Evolutionary conservation across 1,140 invertebrate species (phyloP).

Genomic region (Lordiphosa collinella): DNA sequence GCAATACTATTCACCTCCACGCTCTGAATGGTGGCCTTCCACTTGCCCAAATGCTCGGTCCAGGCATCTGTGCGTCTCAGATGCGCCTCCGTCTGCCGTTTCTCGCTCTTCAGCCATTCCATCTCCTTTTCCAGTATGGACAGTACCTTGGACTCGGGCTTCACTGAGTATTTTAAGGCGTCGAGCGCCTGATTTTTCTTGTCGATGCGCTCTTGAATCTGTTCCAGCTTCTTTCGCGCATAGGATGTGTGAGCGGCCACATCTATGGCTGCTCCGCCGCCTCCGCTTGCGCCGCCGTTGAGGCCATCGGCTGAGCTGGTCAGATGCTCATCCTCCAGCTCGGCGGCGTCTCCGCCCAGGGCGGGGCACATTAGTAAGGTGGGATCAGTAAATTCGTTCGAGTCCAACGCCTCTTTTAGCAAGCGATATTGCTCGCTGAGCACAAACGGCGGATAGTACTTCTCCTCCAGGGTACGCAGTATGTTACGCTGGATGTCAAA

Average conservation of each 20-base stretch:
- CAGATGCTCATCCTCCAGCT: slow-evolving; percentile 66
- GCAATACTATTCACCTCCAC: slow-evolving; percentile 83
- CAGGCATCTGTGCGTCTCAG: slow-evolving; percentile 92
- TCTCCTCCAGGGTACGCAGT: slow-evolving; percentile 88
- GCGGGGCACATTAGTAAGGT: slow-evolving; percentile 60
- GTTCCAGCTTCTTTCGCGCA: slow-evolving; percentile 89
- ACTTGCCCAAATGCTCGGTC: slow-evolving; percentile 92
- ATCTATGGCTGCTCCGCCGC: slow-evolving; percentile 81
- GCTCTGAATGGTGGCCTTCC: slow-evolving; percentile 90
- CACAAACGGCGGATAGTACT: slow-evolving; percentile 93
- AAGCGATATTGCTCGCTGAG: slow-evolving; percentile 91
- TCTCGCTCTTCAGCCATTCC: slow-evolving; percentile 88
- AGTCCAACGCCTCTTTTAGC: slow-evolving; percentile 86
- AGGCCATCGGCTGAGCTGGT: slow-evolving; percentile 52
- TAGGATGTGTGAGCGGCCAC: slow-evolving; percentile 91
- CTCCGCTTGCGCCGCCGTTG: slow-evolving; percentile 20
- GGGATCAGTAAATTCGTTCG: slow-evolving; percentile 82
- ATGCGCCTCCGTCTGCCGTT: slow-evolving; percentile 89
- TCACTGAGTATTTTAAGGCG: slow-evolving; percentile 86
- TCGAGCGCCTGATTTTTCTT: slow-evolving; percentile 90
- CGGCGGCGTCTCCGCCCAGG: slow-evolving; percentile 19
- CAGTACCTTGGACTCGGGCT: slow-evolving; percentile 88
- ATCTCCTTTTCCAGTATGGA: slow-evolving; percentile 90
- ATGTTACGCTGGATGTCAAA: slow-evolving; percentile 91
- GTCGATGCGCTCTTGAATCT: slow-evolving; percentile 88